These are phyloP conservation scores for Herpailurus yagouaroundi DNA, from an alignment of 2,113 vertebrate species.

Conservation along the genomic window DNA sequence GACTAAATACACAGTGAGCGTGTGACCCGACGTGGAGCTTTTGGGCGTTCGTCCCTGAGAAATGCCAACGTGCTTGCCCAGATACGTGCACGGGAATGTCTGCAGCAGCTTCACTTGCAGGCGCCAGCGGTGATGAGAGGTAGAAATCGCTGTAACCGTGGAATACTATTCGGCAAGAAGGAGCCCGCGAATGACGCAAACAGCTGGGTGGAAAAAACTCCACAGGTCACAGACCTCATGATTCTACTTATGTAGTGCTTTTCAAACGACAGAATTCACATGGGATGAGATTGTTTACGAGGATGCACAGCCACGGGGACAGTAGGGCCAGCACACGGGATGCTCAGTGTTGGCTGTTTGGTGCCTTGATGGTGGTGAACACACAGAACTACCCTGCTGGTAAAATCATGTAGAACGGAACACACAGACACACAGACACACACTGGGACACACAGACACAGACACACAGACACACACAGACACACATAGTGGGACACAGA, in stretches of 20 bases:
- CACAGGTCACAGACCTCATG: neutral
- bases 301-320: neutral
- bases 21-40: neutral
- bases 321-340: neutral
- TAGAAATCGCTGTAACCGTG: neutral
- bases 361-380: neutral
- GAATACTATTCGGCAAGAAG: neutral
- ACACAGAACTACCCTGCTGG: neutral
- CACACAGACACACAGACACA: neutral
- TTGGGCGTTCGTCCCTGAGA: neutral
- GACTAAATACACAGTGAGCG: rapidly evolving
- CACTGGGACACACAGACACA: neutral
- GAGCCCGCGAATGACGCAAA: neutral
- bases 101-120: neutral
- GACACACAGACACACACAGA: neutral
- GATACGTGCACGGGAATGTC: neutral
- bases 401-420: neutral
- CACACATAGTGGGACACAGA: neutral
- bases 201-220: neutral
- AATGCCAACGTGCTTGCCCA: neutral
- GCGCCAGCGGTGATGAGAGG: neutral
- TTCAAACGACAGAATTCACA: neutral
- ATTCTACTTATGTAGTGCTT: neutral
- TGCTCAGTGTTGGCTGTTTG: neutral
- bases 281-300: too few relatives aligned